Conservation (phyloP, 2,888 invertebrate genomes). For the Chaetogeoica ovagalla region DNA sequence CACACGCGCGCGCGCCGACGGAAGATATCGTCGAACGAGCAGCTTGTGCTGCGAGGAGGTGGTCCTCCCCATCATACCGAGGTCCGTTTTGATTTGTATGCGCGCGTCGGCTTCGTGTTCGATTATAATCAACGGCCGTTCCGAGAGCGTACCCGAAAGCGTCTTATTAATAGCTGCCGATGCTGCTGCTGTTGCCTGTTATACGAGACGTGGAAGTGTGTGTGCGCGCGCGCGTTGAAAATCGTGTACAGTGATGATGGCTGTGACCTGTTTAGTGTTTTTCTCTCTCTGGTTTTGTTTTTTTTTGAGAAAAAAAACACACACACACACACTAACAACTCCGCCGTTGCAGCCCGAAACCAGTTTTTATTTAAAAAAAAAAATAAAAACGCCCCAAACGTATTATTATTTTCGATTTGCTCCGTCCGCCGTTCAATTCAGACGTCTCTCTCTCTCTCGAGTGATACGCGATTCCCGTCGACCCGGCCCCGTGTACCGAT, state of each 20-base stretch:
- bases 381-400: too few relatives aligned
- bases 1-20: neutral
- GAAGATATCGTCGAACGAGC: too few relatives aligned
- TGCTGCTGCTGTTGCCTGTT: too few relatives aligned
- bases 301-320: neutral
- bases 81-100: constrained; percentile 25
- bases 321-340: neutral
- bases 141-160: too few relatives aligned
- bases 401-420: neutral
- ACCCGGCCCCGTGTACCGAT: too few relatives aligned
- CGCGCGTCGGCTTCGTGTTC: constrained; percentile 25
- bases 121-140: constrained; percentile 12
- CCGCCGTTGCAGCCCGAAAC: neutral
- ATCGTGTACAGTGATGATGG: neutral
- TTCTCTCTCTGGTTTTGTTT: too few relatives aligned
- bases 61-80: neutral
- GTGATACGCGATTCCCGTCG: too few relatives aligned
- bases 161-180: too few relatives aligned
- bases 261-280: constrained; percentile 7
- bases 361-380: constrained; percentile 29
- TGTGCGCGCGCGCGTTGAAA: neutral
- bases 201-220: too few relatives aligned
- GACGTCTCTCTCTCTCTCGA: neutral
- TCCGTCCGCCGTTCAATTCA: constrained; percentile 4
- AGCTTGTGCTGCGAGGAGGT: constrained; percentile 13